Percentiles rank a stretch among this genome's conserved stretches.
These are phyloP conservation scores for Philotrypesis tridentata DNA, from an alignment of 1,140 invertebrate species.

Conservation along the genomic window DNA sequence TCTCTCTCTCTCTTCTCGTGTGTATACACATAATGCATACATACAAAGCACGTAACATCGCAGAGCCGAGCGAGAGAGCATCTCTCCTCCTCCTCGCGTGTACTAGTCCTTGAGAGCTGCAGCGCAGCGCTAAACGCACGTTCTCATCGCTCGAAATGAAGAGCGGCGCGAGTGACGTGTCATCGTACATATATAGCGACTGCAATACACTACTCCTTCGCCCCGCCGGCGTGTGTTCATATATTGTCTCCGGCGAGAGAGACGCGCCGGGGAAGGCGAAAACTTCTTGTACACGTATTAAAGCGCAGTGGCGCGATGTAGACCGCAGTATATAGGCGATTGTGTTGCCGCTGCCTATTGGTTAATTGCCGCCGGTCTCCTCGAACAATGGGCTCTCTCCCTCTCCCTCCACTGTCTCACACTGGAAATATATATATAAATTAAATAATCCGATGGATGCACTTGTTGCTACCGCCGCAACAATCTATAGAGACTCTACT, in stretches of 20 bases:
- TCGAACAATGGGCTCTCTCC: background rate
- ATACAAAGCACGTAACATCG: conserved; percentile 13
- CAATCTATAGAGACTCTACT: background rate
- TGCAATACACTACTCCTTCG: background rate
- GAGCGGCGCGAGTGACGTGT: conserved; percentile 20
- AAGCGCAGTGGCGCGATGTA: no score
- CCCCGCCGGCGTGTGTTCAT: background rate
- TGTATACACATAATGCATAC: background rate
- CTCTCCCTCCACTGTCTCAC: no score
- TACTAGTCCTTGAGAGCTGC: conserved; percentile 6
- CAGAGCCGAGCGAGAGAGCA: conserved; percentile 15
- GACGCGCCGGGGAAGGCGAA: background rate
- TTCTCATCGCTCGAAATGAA: conserved; percentile 27
- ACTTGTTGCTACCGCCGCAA: background rate
- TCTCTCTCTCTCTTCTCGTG: background rate
- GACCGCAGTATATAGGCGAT: no score
- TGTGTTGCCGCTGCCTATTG: background rate
- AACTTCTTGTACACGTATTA: background rate
- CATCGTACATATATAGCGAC: no score
- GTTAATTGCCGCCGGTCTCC: background rate
- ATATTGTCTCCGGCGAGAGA: background rate
- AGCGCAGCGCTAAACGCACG: conserved; percentile 13
- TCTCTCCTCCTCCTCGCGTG: background rate
- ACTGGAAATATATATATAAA: background rate
- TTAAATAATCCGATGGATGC: background rate